Evolutionary conservation across 2,797 vertebrate species (phyloP), one percentile per base, ranked within the genome.

Genomic region (Siniperca undulata): DNA sequence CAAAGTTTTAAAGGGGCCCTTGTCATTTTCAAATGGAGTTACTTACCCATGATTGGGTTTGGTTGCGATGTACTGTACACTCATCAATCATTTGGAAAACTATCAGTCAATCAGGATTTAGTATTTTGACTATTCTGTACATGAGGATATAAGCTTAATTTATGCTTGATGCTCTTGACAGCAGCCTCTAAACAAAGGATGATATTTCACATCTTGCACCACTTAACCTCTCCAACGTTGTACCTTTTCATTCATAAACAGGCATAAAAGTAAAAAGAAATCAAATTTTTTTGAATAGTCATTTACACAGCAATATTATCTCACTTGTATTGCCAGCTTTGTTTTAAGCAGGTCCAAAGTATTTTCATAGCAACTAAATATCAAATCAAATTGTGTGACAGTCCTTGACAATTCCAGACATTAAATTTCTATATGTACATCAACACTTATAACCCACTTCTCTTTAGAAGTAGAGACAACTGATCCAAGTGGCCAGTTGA

Each of bases 1-100:
- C 58, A 67, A 48, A 40, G 27, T 64, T 70, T 62, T 58, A 77
- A 73, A 74, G n/a, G 30, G 36, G 13, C 44, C n/a, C 24, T 48
- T 77, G 70, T 75, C n/a, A 40, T 50, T 2, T 71, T 64, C 69
- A n/a, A 74, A 65, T 61, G 1, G 8, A 74, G 27, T 42, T 14
- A 77, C 42, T 24, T 56, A 56, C 53, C 12, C 12, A 22, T n/a
- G 30, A 58, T n/a, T 65, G 40, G 20, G 36, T 61, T 67, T 59
- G 12, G 12, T 20, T 0, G 0, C 16, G 22, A 73, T 19, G 48
- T 19, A 56, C 22, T 40, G 38, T 27, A n/a, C 11, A 7, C 53
- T 42, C 20, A 3, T 48, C 7, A 55, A 53, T 78, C 27, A 46
- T 56, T 13, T 50, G 0, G 14, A 27, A 20, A 42, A 34, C 8